phyloP scores from a whole-genome alignment of 2,113 vertebrate genomes.

The Eublepharis macularius region DNA sequence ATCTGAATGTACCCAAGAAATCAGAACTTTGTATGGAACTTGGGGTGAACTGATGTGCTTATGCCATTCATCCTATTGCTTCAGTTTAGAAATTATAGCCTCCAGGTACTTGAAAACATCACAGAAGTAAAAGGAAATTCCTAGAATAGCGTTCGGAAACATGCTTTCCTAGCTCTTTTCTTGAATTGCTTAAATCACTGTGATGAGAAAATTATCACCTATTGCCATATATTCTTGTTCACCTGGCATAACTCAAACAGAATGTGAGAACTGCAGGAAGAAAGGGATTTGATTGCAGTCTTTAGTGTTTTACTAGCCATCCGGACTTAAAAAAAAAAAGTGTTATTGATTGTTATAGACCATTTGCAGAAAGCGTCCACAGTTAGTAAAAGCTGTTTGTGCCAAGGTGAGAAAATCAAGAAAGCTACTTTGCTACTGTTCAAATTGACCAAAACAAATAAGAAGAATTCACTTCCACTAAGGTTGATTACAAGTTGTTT shows the following conservation, averaged over 20 bases:
- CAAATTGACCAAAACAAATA: neutral
- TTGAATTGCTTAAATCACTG: constrained; percentile 78
- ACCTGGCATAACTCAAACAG: constrained; percentile 83
- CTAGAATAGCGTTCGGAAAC: constrained; percentile 85
- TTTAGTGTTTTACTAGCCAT: constrained; percentile 78
- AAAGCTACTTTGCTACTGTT: neutral
- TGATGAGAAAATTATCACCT: constrained; percentile 85
- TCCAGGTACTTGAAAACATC: constrained; percentile 93
- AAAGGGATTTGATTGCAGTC: constrained; percentile 73
- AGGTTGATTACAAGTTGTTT: neutral
- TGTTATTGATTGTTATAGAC: constrained; percentile 5
- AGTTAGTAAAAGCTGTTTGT: neutral
- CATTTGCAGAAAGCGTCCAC: neutral
- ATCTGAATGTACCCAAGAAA: neutral
- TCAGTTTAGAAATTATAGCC: constrained; percentile 74
- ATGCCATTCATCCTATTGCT: neutral
- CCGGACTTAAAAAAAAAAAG: constrained; percentile 82
- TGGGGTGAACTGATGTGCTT: neutral
- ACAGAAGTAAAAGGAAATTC: constrained; percentile 87
- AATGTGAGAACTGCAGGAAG: constrained; percentile 77
- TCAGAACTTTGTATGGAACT: neutral
- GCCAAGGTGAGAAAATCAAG: neutral
- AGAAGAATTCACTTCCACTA: neutral
- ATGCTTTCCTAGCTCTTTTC: constrained; percentile 78
- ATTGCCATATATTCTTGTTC: constrained; percentile 88